Evolutionary conservation across 2,888 invertebrate genomes (phyloP).

Genomic region (Micoletzkya japonica): DNA sequence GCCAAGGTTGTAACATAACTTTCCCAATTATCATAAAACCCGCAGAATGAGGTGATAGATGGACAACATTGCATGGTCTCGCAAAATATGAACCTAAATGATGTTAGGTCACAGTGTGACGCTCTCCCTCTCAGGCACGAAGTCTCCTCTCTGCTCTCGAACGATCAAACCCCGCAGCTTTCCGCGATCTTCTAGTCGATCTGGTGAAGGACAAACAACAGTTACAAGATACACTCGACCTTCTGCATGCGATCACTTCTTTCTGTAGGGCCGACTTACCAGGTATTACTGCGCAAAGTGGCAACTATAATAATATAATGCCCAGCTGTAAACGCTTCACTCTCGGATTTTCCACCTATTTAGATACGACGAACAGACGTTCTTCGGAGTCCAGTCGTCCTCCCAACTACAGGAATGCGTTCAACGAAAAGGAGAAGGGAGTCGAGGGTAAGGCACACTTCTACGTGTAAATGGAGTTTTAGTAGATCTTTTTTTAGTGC

Average conservation of each 20-base stretch:
- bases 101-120: too few relatives aligned
- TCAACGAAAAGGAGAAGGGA: constrained; percentile 67
- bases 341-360: neutral
- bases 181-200: constrained; percentile 72
- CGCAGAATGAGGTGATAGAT: too few relatives aligned
- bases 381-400: constrained; percentile 15
- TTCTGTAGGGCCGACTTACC: constrained; percentile 73
- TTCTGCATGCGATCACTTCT: constrained; percentile 90
- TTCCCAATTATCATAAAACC: too few relatives aligned
- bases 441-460: constrained; percentile 72
- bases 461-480: neutral
- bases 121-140: constrained; percentile 18
- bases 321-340: neutral
- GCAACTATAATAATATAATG: neutral
- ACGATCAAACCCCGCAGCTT: constrained; percentile 62
- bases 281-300: constrained; percentile 5
- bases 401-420: constrained; percentile 58
- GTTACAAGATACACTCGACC: constrained; percentile 76
- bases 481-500: neutral
- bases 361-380: neutral
- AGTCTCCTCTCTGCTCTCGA: constrained; percentile 43
- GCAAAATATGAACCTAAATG: too few relatives aligned
- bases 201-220: constrained; percentile 75
- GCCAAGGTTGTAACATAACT: constrained; percentile 64
- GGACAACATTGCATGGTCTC: too few relatives aligned